phyloP scores from a whole-genome alignment of 1,140 invertebrate genomes.

The Ylistrum balloti region DNA sequence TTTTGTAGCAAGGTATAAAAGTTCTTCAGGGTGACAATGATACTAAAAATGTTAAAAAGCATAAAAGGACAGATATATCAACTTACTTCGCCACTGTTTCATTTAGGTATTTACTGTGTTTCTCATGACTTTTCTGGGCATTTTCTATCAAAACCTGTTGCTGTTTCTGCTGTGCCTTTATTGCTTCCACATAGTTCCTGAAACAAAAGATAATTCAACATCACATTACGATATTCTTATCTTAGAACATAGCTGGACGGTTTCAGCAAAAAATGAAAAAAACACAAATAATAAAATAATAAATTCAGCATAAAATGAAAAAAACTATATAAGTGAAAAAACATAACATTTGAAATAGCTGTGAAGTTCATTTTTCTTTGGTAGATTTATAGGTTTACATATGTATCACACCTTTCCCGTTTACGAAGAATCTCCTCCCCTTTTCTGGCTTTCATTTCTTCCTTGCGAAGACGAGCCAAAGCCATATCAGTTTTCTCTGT shows the following conservation, averaged over 20 bases:
- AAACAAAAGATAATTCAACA: not conserved
- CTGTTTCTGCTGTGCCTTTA: conserved; percentile 67
- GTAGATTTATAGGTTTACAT: not conserved
- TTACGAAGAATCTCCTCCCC: conserved; percentile 66
- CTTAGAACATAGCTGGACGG: no score
- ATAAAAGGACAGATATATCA: no score
- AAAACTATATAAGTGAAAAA: no score
- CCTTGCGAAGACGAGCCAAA: conserved; percentile 74
- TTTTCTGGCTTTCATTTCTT: conserved; percentile 73
- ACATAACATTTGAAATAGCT: no score
- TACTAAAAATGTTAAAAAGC: no score
- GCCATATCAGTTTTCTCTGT: conserved; percentile 77
- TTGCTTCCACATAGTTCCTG: conserved; percentile 65
- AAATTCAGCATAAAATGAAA: no score
- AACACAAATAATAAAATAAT: no score
- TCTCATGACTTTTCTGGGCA: conserved; percentile 75
- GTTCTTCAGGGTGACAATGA: no score
- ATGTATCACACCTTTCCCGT: conserved; percentile 57
- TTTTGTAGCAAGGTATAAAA: no score
- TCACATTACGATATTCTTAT: no score
- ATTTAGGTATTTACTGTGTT: conserved; percentile 76
- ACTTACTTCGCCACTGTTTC: conserved; percentile 79
- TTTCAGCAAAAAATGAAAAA: no score
- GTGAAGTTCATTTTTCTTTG: no score
- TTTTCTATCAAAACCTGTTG: conserved; percentile 70